These are phyloP conservation scores for Cricetomys ansorgei DNA, from an alignment of 2,113 vertebrate species.

Conservation along the genomic window DNA sequence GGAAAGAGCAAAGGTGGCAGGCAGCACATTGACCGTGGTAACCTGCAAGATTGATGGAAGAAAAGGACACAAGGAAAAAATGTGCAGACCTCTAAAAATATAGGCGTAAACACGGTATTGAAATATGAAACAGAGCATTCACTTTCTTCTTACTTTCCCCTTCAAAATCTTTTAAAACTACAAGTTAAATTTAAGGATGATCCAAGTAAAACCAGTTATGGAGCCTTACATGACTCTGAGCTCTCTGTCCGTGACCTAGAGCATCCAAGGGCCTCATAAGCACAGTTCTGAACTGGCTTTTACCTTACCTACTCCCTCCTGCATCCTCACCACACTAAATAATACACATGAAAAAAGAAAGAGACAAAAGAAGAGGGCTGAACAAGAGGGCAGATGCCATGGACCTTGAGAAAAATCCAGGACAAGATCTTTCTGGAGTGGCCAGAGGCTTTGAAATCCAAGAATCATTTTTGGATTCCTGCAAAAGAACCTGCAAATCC, in stretches of 20 bases:
- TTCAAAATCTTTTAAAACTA: constrained; percentile 13
- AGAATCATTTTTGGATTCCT: background rate
- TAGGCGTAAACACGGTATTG: background rate
- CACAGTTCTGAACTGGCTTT: background rate
- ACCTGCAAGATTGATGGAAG: background rate
- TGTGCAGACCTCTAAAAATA: background rate
- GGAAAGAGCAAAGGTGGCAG: background rate
- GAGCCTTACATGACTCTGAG: background rate
- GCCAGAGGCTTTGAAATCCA: background rate
- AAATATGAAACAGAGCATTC: background rate
- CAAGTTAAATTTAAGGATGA: background rate
- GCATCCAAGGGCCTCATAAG: background rate
- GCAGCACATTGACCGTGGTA: background rate
- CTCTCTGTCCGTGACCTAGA: background rate
- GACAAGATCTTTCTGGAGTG: background rate
- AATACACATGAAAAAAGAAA: background rate
- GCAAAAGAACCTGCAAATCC: background rate
- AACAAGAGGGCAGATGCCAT: background rate
- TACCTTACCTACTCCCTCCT: background rate
- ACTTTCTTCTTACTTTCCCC: background rate
- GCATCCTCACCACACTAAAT: background rate
- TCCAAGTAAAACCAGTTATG: constrained; percentile 29
- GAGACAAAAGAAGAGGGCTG: background rate
- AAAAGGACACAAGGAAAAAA: background rate
- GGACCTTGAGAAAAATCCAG: background rate